Evolutionary conservation across 2,113 vertebrate genomes (phyloP).

Genomic region (Lophotis ruficrista): DNA sequence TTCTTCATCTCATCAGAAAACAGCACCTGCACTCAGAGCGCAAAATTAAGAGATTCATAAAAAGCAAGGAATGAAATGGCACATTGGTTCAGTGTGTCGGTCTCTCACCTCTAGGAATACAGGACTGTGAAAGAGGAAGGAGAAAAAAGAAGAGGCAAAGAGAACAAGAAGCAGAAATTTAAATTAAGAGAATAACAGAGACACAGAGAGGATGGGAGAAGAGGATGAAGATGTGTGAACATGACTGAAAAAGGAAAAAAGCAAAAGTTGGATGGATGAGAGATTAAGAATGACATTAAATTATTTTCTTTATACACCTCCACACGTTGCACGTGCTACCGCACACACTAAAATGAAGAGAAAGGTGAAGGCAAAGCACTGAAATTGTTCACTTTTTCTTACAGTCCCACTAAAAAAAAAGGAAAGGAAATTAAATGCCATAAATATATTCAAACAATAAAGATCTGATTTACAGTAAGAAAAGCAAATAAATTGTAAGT

Average conservation of each 20-base stretch:
- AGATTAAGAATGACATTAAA: background rate
- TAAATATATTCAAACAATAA: conserved; percentile 36
- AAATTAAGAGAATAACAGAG: background rate
- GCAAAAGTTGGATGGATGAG: background rate
- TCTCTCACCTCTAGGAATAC: conserved; percentile 19
- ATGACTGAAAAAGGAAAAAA: background rate
- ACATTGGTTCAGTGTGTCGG: conserved; percentile 7
- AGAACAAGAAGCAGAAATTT: background rate
- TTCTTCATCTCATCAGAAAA: conserved; percentile 56
- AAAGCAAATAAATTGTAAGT: conserved; percentile 43
- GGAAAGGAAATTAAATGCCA: conserved; percentile 12
- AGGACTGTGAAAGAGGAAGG: background rate
- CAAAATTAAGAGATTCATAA: conserved; percentile 54
- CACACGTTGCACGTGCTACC: background rate
- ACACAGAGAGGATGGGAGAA: background rate
- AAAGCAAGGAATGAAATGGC: conserved; percentile 33
- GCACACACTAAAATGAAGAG: background rate
- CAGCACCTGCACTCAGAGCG: conserved; percentile 39
- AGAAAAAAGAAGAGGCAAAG: background rate
- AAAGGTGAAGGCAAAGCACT: background rate
- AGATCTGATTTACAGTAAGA: conserved; percentile 14
- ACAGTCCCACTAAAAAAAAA: background rate
- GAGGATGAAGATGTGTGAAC: background rate
- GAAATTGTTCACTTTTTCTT: background rate
- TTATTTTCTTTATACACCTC: background rate